These are phyloP conservation scores for Hemithea aestivaria DNA, from an alignment of 2,888 invertebrate species.

Conservation along the genomic window DNA sequence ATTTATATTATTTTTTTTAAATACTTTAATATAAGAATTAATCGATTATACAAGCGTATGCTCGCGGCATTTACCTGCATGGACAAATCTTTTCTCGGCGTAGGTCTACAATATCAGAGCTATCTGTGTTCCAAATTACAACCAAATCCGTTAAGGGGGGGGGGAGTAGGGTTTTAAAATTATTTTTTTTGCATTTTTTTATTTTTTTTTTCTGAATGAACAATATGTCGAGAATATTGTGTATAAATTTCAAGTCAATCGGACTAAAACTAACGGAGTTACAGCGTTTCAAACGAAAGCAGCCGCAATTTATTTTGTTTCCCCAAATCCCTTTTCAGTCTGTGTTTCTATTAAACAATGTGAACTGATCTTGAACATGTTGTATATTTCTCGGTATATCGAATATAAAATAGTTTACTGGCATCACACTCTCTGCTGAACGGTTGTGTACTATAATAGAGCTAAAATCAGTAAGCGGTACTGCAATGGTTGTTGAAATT, in stretches of 20 bases:
- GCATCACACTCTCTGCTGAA: constrained; percentile 1
- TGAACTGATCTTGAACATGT: constrained; percentile 1
- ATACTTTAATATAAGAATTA: too few relatives aligned
- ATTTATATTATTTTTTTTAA: too few relatives aligned
- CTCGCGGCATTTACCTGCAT: too few relatives aligned
- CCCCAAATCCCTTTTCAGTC: neutral
- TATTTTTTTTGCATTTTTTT: neutral
- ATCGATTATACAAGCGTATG: too few relatives aligned
- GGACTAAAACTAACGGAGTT: constrained; percentile 1
- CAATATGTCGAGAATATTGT: constrained; percentile 2
- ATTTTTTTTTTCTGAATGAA: constrained; percentile 1
- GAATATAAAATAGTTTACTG: neutral
- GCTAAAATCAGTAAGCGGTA: neutral
- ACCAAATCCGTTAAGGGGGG: too few relatives aligned
- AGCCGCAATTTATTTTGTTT: neutral
- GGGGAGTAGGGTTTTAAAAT: neutral
- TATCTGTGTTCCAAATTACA: too few relatives aligned
- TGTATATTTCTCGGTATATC: constrained; percentile 1
- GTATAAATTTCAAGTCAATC: constrained; percentile 1
- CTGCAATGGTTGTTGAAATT: neutral
- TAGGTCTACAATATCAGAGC: too few relatives aligned
- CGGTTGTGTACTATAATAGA: constrained; percentile 1
- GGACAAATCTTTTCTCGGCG: too few relatives aligned
- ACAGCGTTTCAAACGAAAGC: constrained; percentile 3
- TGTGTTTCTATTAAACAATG: neutral